Evolutionary conservation across 2,113 vertebrate genomes (phyloP), one percentile per base, ranked within the genome.

Genomic region (Perognathus longimembris): DNA sequence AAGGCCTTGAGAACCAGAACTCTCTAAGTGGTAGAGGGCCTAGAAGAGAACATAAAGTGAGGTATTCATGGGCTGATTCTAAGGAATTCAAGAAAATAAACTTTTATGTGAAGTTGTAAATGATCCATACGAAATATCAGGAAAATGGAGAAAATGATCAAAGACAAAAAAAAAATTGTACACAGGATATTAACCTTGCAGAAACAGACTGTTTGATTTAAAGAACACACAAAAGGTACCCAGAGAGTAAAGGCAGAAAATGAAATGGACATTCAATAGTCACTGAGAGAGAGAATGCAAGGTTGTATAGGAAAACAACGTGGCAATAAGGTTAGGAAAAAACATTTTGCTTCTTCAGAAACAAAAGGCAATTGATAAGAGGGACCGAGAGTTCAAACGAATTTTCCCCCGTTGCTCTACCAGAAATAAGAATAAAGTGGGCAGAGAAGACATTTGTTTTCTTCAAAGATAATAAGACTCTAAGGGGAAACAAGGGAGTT

Each of bases 71-170:
- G 81, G 26, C 66, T 96, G 83, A 71, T 97, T 94, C 96, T 81
- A 69, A 77, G 69, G 85, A 89, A 82, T 59, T 66, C 75, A 92
- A 76, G 95, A 54, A 78, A 94, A 92, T 96, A 97, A 95, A 66
- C 34, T 97, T 97, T 96, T 97, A 96, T 80, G 93, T 69, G 76
- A 73, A 94, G 20, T 63, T 92, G 81, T 92, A 97, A 97, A 94
- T 88, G 95, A 83, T 73, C 87, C 94, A 90, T 30, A 78, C 0
- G 38, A 77, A 50, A 77, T 78, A 93, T 75, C 24, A 88, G 67
- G 85, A 61, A 96, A 96, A 95, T 36, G 20, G 59, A 92, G 57
- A 77, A n/a, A 83, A 4, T 94, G 91, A 90, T 59, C 89, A 91
- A 96, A 94, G 96, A 90, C 77, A 38, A 38, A 32, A 30, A 73